These are phyloP conservation scores for Perognathus longimembris DNA, from an alignment of 2,113 vertebrate species.

Conservation along the genomic window DNA sequence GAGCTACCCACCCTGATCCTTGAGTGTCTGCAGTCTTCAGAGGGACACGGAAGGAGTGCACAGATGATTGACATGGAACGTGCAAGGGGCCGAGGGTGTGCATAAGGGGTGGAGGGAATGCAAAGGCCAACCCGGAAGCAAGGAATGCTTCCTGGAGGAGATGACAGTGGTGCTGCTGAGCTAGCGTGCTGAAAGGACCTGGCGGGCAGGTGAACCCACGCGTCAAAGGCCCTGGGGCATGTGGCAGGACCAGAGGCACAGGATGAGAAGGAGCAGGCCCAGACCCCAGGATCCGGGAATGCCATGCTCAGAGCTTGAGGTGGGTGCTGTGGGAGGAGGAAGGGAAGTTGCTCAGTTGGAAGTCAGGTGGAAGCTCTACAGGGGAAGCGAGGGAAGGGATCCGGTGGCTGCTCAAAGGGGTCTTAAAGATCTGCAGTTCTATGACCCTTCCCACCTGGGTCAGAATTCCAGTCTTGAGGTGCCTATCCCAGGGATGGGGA, in stretches of 20 bases:
- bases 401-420: background rate
- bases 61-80: background rate
- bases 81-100: background rate
- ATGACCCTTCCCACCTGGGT: background rate
- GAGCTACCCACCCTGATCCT: background rate
- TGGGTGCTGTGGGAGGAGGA: background rate
- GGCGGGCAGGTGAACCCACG: background rate
- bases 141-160: conserved; percentile 33
- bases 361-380: background rate
- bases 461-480: background rate
- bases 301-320: background rate
- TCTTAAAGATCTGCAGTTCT: background rate
- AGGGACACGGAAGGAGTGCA: background rate
- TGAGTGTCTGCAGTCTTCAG: background rate
- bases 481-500: background rate
- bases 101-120: background rate
- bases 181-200: background rate
- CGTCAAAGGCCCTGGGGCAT: background rate
- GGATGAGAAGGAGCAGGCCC: background rate
- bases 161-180: background rate
- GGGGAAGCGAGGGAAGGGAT: background rate
- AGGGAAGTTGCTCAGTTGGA: background rate
- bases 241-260: background rate
- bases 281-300: background rate
- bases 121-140: background rate